phyloP scores from a whole-genome alignment of 2,888 invertebrate genomes.

The Dynastes tityus region DNA sequence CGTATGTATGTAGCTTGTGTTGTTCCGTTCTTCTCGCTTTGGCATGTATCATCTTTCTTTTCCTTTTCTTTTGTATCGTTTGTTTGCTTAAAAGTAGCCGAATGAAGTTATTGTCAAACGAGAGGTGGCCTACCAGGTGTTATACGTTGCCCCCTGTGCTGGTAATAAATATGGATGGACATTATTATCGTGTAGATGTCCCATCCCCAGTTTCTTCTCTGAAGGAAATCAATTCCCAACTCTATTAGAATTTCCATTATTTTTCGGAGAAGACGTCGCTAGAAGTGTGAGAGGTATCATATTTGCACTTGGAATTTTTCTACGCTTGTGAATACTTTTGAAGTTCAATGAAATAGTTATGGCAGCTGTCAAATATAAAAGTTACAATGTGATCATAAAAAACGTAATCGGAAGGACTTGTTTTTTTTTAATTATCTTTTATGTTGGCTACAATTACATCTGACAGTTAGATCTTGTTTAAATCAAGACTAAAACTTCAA shows the following conservation, averaged over 20 bases:
- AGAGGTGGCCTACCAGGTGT: constrained; percentile 52
- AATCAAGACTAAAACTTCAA: too few relatives aligned
- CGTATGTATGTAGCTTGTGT: not conserved
- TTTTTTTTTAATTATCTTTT: too few relatives aligned
- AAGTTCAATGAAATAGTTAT: not conserved
- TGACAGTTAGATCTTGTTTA: too few relatives aligned
- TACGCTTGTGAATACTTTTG: not conserved
- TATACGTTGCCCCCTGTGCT: constrained; percentile 57
- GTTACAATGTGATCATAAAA: too few relatives aligned
- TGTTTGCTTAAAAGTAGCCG: not conserved
- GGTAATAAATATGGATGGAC: constrained; percentile 59
- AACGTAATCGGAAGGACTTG: too few relatives aligned
- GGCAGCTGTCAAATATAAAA: not conserved
- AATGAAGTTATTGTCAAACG: constrained; percentile 49
- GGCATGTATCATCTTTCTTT: not conserved
- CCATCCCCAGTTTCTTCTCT: constrained; percentile 63
- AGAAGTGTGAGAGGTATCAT: not conserved
- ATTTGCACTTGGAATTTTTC: constrained; percentile 46
- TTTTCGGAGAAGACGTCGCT: not conserved
- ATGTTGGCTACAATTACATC: too few relatives aligned
- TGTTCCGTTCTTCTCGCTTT: not conserved
- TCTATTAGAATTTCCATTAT: constrained; percentile 66
- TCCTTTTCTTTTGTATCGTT: not conserved
- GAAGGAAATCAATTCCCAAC: constrained; percentile 63
- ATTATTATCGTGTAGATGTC: constrained; percentile 62